A percentile compares a stretch with the other conserved stretches of the same genome.
Evolutionary conservation across 2,888 invertebrate species (phyloP).

Genomic region (Lasioglossum figueresi): DNA sequence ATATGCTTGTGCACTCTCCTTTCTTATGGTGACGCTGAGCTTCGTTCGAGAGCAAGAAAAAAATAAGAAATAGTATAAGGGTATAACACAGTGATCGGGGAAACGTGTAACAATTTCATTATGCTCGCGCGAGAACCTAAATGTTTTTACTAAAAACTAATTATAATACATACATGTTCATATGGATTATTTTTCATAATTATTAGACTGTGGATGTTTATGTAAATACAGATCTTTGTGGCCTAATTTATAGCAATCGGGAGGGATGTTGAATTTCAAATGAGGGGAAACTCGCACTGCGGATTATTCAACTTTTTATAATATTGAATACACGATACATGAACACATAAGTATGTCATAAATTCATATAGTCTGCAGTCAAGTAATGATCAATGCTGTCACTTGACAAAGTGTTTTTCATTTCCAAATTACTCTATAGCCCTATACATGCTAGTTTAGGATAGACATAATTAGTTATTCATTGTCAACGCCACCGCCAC

Average conservation of each 20-base stretch:
- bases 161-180: neutral
- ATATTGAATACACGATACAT: neutral
- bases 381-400: neutral
- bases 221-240: neutral
- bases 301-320: neutral
- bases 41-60: neutral
- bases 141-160: neutral
- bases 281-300: neutral
- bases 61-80: neutral
- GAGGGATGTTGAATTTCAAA: neutral
- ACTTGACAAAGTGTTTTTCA: conserved; percentile 17
- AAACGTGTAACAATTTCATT: conserved; percentile 5
- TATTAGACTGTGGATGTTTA: conserved; percentile 3
- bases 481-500: conserved; percentile 25
- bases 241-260: neutral
- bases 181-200: conserved; percentile 6
- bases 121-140: neutral
- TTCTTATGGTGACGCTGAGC: neutral
- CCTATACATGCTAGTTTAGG: conserved; percentile 19
- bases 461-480: conserved; percentile 42
- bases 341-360: neutral
- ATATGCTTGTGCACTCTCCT: neutral
- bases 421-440: conserved; percentile 7
- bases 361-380: neutral
- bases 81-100: neutral